Evolutionary conservation across 2,113 vertebrate genomes (phyloP), one percentile per base, ranked within the genome.

Genomic region (Saimiri boliviensis): DNA sequence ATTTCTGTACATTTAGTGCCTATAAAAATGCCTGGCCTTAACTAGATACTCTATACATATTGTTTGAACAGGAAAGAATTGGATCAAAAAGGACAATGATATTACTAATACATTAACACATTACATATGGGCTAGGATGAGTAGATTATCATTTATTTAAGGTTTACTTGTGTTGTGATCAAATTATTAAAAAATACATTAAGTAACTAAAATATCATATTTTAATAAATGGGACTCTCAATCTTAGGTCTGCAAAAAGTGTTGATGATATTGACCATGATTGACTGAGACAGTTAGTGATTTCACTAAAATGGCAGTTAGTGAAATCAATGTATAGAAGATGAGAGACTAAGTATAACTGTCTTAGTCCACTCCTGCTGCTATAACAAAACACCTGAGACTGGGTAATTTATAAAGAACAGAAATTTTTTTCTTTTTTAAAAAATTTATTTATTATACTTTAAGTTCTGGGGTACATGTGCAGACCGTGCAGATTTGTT

Each of bases 181-280:
- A 35, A 74, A 71, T 90, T 86, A 82, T 47, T 92, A 40, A 91
- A 86, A 82, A 73, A 42, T n/a, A 40, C 30, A 94, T 74, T 94
- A 45, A 70, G 82, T 23, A 84, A 77, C 42, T 45, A 80, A 89
- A 94, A n/a, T n/a, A n/a, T 9, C 17, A 52, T 90, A 73, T 90
- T 94, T 93, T 96, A 68, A 54, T 86, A 47, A 91, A 73, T 56
- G 3, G 2, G 21, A 81, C 20, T 86, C 45, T 49, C 30, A 60
- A 84, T 35, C 42, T 79, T 94, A 87, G 16, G 42, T 45, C 42
- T 89, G 58, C 42, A 86, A 40, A 14, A 82, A 71, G 77, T 90
- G 86, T 82, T 81, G 86, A 71, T 90, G 40, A 77, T 79, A 77
- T 21, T 94, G 76, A 86, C 63, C 17, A 73, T 47, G 23, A 8